phyloP scores from a whole-genome alignment of 2,113 vertebrate genomes.

The Serinus canaria region DNA sequence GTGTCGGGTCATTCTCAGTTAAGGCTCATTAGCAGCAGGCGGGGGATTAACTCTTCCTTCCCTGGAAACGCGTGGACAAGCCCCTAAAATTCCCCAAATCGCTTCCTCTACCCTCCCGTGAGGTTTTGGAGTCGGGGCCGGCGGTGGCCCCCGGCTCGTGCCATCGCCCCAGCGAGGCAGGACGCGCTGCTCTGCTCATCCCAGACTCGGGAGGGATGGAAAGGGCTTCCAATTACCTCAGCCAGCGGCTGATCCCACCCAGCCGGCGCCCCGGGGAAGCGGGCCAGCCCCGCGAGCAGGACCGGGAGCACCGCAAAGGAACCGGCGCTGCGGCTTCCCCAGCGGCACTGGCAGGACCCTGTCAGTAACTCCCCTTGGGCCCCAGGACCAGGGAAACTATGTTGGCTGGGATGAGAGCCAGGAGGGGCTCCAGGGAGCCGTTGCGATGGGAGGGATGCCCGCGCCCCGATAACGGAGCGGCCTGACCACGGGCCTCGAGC shows the following conservation, averaged over 20 bases:
- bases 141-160: neutral
- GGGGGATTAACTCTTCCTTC: conserved; percentile 49
- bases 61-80: neutral
- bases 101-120: neutral
- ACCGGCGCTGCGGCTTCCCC: accelerated
- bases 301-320: neutral
- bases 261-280: neutral
- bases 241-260: conserved; percentile 28
- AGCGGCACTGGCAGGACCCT: neutral
- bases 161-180: neutral
- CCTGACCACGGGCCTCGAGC: neutral
- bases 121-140: neutral
- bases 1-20: conserved; percentile 64
- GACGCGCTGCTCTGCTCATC: neutral
- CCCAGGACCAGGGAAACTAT: neutral
- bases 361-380: neutral
- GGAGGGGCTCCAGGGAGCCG: neutral
- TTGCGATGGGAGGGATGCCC: neutral
- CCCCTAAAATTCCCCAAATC: neutral
- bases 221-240: conserved; percentile 26
- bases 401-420: neutral
- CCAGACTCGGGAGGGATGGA: neutral
- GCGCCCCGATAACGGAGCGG: neutral
- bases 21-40: conserved; percentile 43
- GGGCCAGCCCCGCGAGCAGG: neutral